Evolutionary conservation across 2,888 invertebrate genomes (phyloP).

Genomic region (Notodonta ziczac): DNA sequence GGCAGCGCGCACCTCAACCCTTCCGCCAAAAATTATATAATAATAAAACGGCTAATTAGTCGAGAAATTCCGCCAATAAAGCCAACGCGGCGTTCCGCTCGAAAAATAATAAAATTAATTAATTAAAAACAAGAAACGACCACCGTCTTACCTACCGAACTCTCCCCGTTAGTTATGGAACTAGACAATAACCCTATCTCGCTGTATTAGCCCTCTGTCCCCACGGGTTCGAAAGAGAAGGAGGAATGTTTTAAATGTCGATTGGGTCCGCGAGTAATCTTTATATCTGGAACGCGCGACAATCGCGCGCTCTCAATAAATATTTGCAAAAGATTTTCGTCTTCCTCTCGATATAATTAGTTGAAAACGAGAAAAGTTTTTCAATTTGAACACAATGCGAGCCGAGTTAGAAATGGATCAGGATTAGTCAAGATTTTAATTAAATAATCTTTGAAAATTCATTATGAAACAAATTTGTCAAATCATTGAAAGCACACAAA

Average conservation of each 20-base stretch:
- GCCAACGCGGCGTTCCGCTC: slow-evolving; percentile 69
- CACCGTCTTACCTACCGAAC: slow-evolving; percentile 33
- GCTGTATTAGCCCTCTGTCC: neutral
- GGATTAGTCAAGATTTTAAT: slow-evolving; percentile 68
- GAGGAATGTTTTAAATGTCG: slow-evolving; percentile 19
- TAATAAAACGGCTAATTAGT: slow-evolving; percentile 84
- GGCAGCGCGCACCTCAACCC: slow-evolving; percentile 73
- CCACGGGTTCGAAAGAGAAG: slow-evolving; percentile 13
- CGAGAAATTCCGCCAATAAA: slow-evolving; percentile 80
- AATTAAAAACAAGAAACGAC: slow-evolving; percentile 77
- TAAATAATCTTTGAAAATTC: slow-evolving; percentile 56
- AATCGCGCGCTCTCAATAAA: slow-evolving; percentile 60
- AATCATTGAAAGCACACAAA: slow-evolving; percentile 4
- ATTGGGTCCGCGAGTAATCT: slow-evolving; percentile 26
- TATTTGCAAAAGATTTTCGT: slow-evolving; percentile 73
- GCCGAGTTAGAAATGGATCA: slow-evolving; percentile 48
- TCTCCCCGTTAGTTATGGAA: slow-evolving; percentile 26
- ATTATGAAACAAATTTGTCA: slow-evolving; percentile 36
- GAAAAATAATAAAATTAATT: slow-evolving; percentile 84
- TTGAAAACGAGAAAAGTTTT: slow-evolving; percentile 80
- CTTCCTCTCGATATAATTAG: slow-evolving; percentile 67
- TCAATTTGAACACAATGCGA: slow-evolving; percentile 76
- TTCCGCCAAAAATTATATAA: slow-evolving; percentile 81
- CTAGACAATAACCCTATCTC: slow-evolving; percentile 20
- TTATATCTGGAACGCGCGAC: slow-evolving; percentile 43